phyloP scores from a whole-genome alignment of 2,888 invertebrate species.

The Danaus chrysippus region DNA sequence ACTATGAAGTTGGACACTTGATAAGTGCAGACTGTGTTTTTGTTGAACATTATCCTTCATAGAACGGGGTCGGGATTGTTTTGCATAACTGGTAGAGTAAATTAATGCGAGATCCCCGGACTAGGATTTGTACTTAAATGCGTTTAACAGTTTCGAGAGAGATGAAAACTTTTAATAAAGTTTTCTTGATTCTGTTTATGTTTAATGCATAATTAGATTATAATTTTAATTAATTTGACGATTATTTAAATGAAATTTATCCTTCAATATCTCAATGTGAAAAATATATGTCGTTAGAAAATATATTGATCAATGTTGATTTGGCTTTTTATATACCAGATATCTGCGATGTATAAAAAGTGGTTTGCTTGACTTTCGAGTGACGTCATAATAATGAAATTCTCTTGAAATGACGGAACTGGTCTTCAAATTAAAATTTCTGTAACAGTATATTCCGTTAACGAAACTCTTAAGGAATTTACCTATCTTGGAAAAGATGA shows the following conservation, averaged over 20 bases:
- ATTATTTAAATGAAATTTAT: neutral
- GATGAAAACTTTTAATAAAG: too few species aligned
- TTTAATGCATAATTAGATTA: neutral
- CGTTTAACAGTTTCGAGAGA: too few species aligned
- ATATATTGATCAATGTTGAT: neutral
- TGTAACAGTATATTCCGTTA: too few species aligned
- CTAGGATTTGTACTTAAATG: neutral
- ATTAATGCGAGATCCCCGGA: neutral
- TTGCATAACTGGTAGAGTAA: conserved; percentile 41
- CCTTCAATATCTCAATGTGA: neutral
- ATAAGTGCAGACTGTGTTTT: conserved; percentile 30
- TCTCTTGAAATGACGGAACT: too few species aligned
- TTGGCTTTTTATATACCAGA: neutral
- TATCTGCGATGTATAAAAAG: neutral
- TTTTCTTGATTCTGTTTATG: neutral
- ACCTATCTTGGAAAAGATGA: too few species aligned
- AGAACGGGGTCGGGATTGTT: conserved; percentile 40
- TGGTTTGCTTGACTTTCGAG: too few species aligned
- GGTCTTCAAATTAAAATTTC: too few species aligned
- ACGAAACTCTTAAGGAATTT: too few species aligned
- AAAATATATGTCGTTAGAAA: conserved; percentile 2
- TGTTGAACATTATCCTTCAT: conserved; percentile 35
- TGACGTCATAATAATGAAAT: too few species aligned
- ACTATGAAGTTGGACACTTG: conserved; percentile 25
- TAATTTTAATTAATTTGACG: neutral